A percentile compares a stretch with the other conserved stretches of the same genome.
Conservation (phyloP, 2,113 vertebrate species). For the Eulacestoma nigropectus region DNA sequence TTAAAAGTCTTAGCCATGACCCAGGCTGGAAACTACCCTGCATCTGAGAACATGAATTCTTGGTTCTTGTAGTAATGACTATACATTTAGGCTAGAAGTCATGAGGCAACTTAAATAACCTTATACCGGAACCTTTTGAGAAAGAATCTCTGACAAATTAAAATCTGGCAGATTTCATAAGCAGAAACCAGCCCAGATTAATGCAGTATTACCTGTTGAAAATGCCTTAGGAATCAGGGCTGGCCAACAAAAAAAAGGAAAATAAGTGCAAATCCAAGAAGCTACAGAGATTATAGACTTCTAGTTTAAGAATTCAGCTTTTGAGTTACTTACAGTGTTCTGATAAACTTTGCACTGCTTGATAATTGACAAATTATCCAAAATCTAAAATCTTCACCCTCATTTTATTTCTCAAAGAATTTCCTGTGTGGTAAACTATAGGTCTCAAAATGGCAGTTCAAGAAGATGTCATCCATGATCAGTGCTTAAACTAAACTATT, state of each 20-base stretch:
- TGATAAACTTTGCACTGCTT: neutral
- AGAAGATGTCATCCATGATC: neutral
- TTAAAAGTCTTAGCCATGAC: neutral
- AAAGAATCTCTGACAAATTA: neutral
- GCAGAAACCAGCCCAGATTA: neutral
- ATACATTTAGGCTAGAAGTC: neutral
- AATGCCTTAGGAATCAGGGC: neutral
- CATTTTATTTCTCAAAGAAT: neutral
- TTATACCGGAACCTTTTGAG: neutral
- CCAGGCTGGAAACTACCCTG: neutral
- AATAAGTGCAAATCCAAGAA: neutral
- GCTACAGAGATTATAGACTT: neutral
- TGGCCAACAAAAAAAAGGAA: neutral
- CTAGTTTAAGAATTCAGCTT: neutral
- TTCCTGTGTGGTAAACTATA: neutral
- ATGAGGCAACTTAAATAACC: neutral
- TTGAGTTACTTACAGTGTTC: neutral
- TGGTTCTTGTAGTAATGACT: neutral
- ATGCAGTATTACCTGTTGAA: neutral
- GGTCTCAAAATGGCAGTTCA: neutral
- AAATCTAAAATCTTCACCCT: neutral
- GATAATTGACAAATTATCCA: neutral
- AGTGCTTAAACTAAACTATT: neutral
- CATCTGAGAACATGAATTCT: neutral
- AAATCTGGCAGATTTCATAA: neutral